These are phyloP conservation scores for Cryptophagus acutangulus DNA, from an alignment of 2,888 invertebrate species.

Conservation along the genomic window DNA sequence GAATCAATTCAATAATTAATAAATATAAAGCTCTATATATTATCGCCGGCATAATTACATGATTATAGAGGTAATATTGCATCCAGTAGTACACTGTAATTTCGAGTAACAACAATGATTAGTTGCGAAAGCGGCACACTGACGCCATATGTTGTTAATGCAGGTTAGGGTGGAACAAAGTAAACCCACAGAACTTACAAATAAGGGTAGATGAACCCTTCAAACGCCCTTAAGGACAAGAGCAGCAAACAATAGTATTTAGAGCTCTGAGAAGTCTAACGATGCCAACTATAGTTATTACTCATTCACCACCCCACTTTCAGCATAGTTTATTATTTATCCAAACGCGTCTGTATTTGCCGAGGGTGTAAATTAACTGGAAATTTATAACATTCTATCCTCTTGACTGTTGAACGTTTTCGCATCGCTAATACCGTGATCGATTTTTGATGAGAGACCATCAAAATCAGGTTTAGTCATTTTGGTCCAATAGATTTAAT, in stretches of 20 bases:
- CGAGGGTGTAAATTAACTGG: slow-evolving; percentile 6
- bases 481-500: too few species aligned
- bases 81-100: slow-evolving; percentile 13
- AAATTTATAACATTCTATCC: slow-evolving; percentile 5
- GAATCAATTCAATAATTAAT: slow-evolving; percentile 7
- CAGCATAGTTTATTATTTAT: slow-evolving; percentile 8
- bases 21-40: slow-evolving; percentile 3
- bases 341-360: slow-evolving; percentile 5
- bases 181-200: slow-evolving; percentile 8
- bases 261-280: slow-evolving; percentile 17
- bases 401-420: background rate
- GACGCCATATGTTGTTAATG: slow-evolving; percentile 23
- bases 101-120: slow-evolving; percentile 21
- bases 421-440: background rate
- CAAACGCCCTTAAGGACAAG: slow-evolving; percentile 13
- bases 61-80: slow-evolving; percentile 14
- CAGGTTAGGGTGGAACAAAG: slow-evolving; percentile 18
- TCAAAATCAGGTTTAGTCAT: background rate
- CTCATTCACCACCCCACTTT: slow-evolving; percentile 21
- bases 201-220: background rate
- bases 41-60: slow-evolving; percentile 12
- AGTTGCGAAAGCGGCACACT: slow-evolving; percentile 19
- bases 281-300: slow-evolving; percentile 25
- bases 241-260: slow-evolving; percentile 17
- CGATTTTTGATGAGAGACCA: slow-evolving; percentile 4